phyloP scores from a whole-genome alignment of 2,113 vertebrate species.

The Gopherus flavomarginatus region DNA sequence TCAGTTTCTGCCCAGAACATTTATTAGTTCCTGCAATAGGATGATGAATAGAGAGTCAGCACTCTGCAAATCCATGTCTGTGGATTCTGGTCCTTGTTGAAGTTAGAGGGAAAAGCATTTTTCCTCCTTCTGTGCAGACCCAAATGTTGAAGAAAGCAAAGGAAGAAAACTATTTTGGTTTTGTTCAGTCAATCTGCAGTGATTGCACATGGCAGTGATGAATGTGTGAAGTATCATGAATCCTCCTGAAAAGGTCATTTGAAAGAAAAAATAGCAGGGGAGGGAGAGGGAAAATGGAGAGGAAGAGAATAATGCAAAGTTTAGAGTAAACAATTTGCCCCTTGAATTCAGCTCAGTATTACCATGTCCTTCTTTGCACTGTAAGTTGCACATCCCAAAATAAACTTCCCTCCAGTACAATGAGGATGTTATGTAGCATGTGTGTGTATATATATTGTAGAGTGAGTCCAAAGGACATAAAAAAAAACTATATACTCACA shows the following conservation, averaged over 20 bases:
- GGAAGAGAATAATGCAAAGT: neutral
- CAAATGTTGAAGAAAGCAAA: neutral
- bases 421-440: neutral
- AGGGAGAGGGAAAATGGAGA: neutral
- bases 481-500: neutral
- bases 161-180: neutral
- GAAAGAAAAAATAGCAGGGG: neutral
- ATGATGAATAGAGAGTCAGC: neutral
- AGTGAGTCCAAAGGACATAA: neutral
- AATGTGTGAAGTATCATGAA: neutral
- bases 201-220: neutral
- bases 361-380: neutral
- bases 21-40: accelerated
- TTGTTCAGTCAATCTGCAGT: neutral
- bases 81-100: neutral
- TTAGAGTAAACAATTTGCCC: neutral
- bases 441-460: neutral
- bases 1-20: neutral
- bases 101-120: neutral
- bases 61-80: neutral
- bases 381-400: neutral
- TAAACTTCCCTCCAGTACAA: accelerated
- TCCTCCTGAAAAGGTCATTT: neutral
- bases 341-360: neutral
- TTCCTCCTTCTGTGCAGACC: accelerated